Evolutionary conservation across 2,888 invertebrate genomes (phyloP).

Genomic region (Sinelater perroti): DNA sequence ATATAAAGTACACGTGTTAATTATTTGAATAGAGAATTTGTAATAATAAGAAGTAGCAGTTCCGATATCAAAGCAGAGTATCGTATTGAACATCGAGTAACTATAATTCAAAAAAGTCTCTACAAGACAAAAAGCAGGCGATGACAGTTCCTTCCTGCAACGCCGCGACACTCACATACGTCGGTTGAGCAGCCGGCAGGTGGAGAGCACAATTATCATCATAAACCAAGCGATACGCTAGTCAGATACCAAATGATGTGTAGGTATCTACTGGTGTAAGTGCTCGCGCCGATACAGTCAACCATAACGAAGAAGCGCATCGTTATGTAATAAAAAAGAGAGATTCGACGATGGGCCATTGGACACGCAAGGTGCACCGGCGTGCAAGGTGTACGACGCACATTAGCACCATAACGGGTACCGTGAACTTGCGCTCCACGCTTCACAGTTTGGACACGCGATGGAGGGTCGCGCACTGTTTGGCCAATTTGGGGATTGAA

Average conservation of each 20-base stretch:
- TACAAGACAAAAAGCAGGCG: slow-evolving; percentile 19
- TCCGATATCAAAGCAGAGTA: too few relatives aligned
- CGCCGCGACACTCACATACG: neutral
- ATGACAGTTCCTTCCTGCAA: slow-evolving; percentile 33
- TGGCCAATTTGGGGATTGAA: slow-evolving; percentile 6
- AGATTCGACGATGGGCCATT: slow-evolving; percentile 33
- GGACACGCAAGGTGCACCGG: slow-evolving; percentile 43
- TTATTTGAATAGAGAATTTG: too few relatives aligned
- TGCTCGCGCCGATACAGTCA: slow-evolving; percentile 26
- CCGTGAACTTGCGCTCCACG: slow-evolving; percentile 42
- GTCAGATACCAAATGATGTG: slow-evolving; percentile 45
- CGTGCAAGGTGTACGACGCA: slow-evolving; percentile 44
- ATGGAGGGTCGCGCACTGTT: slow-evolving; percentile 23
- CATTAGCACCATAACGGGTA: slow-evolving; percentile 39
- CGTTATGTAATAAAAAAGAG: slow-evolving; percentile 23
- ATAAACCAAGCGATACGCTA: slow-evolving; percentile 45
- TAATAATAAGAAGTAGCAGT: too few relatives aligned
- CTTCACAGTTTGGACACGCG: slow-evolving; percentile 42
- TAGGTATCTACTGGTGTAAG: slow-evolving; percentile 36
- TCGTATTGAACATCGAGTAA: too few relatives aligned
- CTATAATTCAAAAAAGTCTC: too few relatives aligned
- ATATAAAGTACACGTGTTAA: too few relatives aligned
- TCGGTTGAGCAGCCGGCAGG: slow-evolving; percentile 34
- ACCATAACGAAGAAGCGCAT: slow-evolving; percentile 25
- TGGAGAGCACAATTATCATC: slow-evolving; percentile 41